Base-by-base conservation (phyloP, 2,888 invertebrate species). In the Adelognathus sp. region DNA sequence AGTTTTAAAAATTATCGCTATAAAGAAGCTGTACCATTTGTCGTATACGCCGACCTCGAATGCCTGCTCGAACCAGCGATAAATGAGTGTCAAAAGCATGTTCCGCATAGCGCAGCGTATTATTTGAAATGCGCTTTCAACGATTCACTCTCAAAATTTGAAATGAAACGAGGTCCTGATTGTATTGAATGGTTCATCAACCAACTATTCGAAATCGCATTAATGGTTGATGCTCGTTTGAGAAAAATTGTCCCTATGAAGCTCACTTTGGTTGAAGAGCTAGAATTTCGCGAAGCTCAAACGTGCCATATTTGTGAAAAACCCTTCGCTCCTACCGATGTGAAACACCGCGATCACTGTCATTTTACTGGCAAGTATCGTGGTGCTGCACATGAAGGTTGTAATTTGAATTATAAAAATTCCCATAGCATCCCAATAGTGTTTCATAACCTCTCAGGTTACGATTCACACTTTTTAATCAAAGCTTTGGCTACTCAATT, bases 381-480 rank as follows among this genome's bases (percentile, higher is more conserved):
- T n/a, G n/a, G n/a, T n/a, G n/a, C n/a, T n/a, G n/a, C n/a, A n/a
- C n/a, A n/a, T n/a, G n/a, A n/a, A n/a, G n/a, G n/a, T n/a, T n/a
- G n/a, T n/a, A n/a, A n/a, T n/a, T 21, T 85, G 9, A 83, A 85
- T 56, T 86, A 81, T 60, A 46, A 72, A 60, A 80, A 83, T 16
- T 46, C 72, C 18, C 64, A 74, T 33, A 36, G 36, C 18, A 70
- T 86, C 14, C 83, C 84, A 21, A 78, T 86, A 16, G 75, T 86
- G 4, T 85, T 85, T 79, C 86, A 87, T 70, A 85, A 86, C 80
- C 60, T 86, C 6, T 81, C 80, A 3, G 84, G 82, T 5, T 84
- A 85, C 74, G 85, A 86, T 72, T 71, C 81, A 27, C 83, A 86
- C 71, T 86, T 86, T 75, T 58, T 85, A 5, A 83, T 86, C 16